Percentiles rank a stretch among this genome's conserved stretches.
Conservation (phyloP, 2,113 vertebrate species). For the Podilymbus podiceps region DNA sequence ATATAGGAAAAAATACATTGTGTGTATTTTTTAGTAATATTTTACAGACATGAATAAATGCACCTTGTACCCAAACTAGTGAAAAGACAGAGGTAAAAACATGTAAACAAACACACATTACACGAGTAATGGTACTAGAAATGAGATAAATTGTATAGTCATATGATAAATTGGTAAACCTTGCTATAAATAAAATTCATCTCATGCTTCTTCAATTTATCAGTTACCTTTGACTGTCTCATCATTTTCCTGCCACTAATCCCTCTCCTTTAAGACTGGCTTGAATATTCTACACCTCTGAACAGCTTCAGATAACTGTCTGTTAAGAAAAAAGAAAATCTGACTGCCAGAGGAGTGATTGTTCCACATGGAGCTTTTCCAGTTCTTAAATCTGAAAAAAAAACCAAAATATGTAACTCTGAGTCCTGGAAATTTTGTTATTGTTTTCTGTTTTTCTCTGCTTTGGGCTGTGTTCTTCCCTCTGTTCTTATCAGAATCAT, state of each 20-base stretch:
- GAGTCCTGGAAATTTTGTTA: neutral
- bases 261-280: neutral
- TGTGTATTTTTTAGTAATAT: neutral
- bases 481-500: neutral
- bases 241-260: neutral
- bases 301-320: neutral
- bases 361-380: neutral
- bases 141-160: neutral
- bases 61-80: neutral
- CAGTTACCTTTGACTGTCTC: neutral
- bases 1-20: neutral
- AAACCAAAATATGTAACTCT: neutral
- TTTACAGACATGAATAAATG: neutral
- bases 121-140: neutral
- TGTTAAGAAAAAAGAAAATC: neutral
- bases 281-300: neutral
- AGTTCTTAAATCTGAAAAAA: neutral
- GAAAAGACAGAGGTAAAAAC: neutral
- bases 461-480: neutral
- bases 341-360: neutral
- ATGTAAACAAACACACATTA: neutral
- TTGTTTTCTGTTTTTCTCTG: neutral
- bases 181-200: neutral
- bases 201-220: neutral
- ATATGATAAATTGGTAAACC: neutral